Percentiles rank a stretch among this genome's conserved stretches.
phyloP scores from a whole-genome alignment of 2,113 vertebrate species.

The Plecturocebus donacophilus region DNA sequence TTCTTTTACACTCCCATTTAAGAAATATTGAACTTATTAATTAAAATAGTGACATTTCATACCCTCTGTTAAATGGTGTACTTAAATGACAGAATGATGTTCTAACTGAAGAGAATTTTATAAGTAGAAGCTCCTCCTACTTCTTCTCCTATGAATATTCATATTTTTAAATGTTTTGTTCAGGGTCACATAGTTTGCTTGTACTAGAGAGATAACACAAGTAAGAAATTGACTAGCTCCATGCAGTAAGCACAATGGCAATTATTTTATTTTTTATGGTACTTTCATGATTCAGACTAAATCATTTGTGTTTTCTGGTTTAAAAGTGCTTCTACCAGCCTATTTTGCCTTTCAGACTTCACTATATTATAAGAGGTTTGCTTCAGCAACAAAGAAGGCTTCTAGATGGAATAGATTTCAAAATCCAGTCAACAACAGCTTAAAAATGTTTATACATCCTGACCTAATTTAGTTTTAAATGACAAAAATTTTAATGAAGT shows the following conservation, averaged over 20 bases:
- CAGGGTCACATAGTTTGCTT: neutral
- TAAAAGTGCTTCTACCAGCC: neutral
- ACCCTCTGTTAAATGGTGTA: neutral
- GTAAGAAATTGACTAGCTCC: neutral
- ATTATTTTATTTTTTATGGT: conserved; percentile 33
- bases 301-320: conserved; percentile 26
- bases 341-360: conserved; percentile 13
- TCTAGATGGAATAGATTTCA: conserved; percentile 37
- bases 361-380: neutral
- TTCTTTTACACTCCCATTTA: neutral
- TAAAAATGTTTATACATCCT: conserved; percentile 50
- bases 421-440: conserved; percentile 30
- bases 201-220: neutral
- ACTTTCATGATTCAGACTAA: conserved; percentile 20
- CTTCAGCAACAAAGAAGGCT: neutral
- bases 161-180: neutral
- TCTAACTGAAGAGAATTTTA: neutral
- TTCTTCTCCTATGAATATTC: neutral
- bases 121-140: neutral
- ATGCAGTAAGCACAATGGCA: neutral
- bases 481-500: conserved; percentile 49
- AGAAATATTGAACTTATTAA: neutral
- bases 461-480: conserved; percentile 57
- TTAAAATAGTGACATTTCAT: neutral
- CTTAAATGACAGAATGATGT: neutral